phyloP scores from a whole-genome alignment of 2,888 invertebrate genomes.

The Thymelicus lineola region DNA sequence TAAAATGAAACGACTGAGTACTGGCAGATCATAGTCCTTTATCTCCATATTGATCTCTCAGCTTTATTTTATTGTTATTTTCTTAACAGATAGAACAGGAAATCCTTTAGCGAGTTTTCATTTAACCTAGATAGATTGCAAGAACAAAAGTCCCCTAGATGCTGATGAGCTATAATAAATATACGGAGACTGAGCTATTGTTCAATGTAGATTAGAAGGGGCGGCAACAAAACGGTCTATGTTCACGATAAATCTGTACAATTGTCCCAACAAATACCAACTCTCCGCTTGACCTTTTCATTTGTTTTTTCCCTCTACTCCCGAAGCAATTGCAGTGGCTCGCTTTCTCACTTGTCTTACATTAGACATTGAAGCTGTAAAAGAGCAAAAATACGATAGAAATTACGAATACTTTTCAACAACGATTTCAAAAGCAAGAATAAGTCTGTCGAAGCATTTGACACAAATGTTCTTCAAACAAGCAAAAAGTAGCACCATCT shows the following conservation, averaged over 20 bases:
- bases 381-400: neutral
- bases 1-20: too few species aligned
- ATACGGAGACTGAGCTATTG: slow-evolving; percentile 41
- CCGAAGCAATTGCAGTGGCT: slow-evolving; percentile 41
- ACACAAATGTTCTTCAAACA: too few species aligned
- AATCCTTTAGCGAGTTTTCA: slow-evolving; percentile 31
- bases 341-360: slow-evolving; percentile 26
- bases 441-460: too few species aligned
- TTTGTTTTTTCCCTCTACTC: slow-evolving; percentile 42
- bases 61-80: slow-evolving; percentile 5
- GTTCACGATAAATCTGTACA: slow-evolving; percentile 47
- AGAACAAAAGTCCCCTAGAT: slow-evolving; percentile 34
- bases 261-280: slow-evolving; percentile 49
- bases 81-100: slow-evolving; percentile 6
- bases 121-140: slow-evolving; percentile 31
- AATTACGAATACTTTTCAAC: too few species aligned
- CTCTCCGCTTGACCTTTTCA: slow-evolving; percentile 46
- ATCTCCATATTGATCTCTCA: neutral
- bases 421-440: too few species aligned
- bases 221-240: slow-evolving; percentile 45
- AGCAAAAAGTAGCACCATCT: too few species aligned
- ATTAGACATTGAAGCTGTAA: neutral
- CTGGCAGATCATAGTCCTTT: too few species aligned
- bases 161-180: slow-evolving; percentile 37
- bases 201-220: slow-evolving; percentile 46